These are phyloP conservation scores for Artibeus lituratus DNA, from an alignment of 2,797 vertebrate genomes.

Conservation along the genomic window DNA sequence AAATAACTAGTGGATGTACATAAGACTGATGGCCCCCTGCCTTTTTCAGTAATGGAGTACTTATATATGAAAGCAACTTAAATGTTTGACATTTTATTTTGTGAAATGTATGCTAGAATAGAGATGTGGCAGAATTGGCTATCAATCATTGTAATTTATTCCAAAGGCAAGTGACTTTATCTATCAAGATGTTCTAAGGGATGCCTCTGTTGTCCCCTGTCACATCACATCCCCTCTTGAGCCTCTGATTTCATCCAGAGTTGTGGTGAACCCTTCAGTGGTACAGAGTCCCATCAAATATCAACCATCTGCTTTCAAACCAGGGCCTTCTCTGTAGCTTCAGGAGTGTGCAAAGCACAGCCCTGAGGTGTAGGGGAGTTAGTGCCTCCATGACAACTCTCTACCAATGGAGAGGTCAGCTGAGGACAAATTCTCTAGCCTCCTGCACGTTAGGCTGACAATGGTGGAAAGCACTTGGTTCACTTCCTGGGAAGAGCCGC, in stretches of 20 bases:
- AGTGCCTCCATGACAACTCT: no score
- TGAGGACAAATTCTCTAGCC: not conserved
- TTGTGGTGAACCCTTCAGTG: not conserved
- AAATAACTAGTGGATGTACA: not conserved
- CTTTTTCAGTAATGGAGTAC: not conserved
- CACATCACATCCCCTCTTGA: not conserved
- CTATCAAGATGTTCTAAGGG: not conserved
- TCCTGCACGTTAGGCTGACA: not conserved
- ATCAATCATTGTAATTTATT: not conserved
- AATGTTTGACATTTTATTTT: slow-evolving; percentile 34
- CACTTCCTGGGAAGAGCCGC: not conserved
- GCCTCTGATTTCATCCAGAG: not conserved
- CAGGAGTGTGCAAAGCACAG: not conserved
- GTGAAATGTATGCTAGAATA: not conserved
- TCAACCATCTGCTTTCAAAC: not conserved
- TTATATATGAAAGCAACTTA: not conserved
- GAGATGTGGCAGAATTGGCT: not conserved
- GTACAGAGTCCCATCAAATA: not conserved
- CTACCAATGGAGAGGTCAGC: not conserved
- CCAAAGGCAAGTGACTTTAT: not conserved
- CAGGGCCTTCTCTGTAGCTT: not conserved
- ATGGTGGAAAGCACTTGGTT: not conserved
- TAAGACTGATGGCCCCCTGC: not conserved
- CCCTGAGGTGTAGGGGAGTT: not conserved
- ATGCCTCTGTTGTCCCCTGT: not conserved